Evolutionary conservation across 2,113 vertebrate species (phyloP).

Genomic region (Nestor notabilis): DNA sequence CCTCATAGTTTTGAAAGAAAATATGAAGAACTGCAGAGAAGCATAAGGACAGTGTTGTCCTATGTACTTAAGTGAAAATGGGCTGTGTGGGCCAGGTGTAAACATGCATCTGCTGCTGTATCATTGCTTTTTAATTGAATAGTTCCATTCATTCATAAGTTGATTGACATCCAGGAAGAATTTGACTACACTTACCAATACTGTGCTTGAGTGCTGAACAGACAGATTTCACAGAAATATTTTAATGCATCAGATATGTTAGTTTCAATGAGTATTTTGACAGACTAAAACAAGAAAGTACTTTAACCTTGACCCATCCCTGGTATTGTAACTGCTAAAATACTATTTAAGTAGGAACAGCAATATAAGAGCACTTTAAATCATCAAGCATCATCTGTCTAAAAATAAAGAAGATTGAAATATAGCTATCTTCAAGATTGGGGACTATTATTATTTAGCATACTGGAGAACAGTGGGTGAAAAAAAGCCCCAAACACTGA

Average conservation of each 20-base stretch:
- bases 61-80: no score
- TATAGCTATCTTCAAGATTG: rapidly evolving
- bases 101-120: not conserved
- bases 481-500: not conserved
- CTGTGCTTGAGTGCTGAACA: not conserved
- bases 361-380: not conserved
- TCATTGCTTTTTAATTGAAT: not conserved
- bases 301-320: not conserved
- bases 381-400: not conserved
- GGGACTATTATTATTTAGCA: not conserved
- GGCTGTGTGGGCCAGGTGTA: not conserved
- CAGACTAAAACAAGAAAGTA: constrained; percentile 7
- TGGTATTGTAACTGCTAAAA: not conserved
- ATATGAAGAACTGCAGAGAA: not conserved
- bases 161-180: not conserved
- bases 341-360: not conserved
- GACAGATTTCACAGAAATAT: not conserved
- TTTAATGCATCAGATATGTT: not conserved
- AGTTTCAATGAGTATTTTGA: not conserved
- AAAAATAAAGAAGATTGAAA: not conserved
- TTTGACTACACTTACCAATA: not conserved
- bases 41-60: not conserved
- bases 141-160: not conserved
- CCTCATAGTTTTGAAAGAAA: not conserved
- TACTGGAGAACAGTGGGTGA: not conserved